Evolutionary conservation across 2,888 invertebrate genomes (phyloP).

Genomic region (Drosophila meridiana): DNA sequence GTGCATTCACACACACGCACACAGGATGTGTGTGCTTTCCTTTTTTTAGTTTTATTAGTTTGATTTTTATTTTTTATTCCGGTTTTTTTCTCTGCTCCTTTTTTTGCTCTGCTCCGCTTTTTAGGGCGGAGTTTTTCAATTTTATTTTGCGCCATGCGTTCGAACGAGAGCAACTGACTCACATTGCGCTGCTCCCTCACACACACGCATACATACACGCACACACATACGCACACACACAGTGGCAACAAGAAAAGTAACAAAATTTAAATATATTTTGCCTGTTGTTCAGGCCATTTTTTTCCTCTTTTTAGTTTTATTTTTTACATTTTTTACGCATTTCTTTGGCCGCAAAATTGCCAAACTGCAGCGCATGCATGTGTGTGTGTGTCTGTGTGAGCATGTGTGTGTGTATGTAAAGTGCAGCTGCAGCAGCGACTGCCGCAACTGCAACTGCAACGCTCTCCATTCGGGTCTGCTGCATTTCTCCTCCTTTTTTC

Average conservation of each 20-base stretch:
- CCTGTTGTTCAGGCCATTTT: conserved; percentile 35
- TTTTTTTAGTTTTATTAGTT: conserved; percentile 76
- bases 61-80: conserved; percentile 70
- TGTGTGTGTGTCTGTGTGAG: conserved; percentile 15
- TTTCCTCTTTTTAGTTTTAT: conserved; percentile 58
- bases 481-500: conserved; percentile 62
- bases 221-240: conserved; percentile 25
- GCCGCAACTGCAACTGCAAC: conserved; percentile 40
- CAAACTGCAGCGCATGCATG: conserved; percentile 66
- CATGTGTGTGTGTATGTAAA: conserved; percentile 46
- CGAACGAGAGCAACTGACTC: conserved; percentile 62
- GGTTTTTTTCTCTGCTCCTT: conserved; percentile 27
- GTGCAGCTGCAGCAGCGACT: conserved; percentile 48
- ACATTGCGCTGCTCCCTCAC: conserved; percentile 50
- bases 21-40: conserved; percentile 26
- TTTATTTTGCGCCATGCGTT: conserved; percentile 78
- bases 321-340: conserved; percentile 34
- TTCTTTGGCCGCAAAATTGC: conserved; percentile 63
- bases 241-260: conserved; percentile 59
- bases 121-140: conserved; percentile 85
- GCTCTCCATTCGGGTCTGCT: conserved; percentile 21
- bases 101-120: conserved; percentile 66
- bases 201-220: conserved; percentile 37
- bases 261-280: conserved; percentile 73
- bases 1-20: conserved; percentile 57